These are phyloP conservation scores for Eclectus roratus DNA, from an alignment of 2,113 vertebrate genomes.

Conservation along the genomic window DNA sequence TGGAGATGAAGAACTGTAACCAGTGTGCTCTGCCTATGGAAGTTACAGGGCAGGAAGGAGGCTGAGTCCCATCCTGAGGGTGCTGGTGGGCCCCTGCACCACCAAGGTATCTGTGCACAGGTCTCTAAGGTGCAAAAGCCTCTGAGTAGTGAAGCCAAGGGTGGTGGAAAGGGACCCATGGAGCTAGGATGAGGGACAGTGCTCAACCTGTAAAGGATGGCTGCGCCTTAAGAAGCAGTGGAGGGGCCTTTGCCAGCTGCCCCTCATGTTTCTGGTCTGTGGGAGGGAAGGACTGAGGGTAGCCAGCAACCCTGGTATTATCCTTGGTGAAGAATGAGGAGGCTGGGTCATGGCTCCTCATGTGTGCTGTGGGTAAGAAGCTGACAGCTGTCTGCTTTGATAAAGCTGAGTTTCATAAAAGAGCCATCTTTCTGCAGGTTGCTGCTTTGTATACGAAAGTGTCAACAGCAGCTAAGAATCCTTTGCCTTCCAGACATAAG, in stretches of 20 bases:
- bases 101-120: background rate
- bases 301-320: background rate
- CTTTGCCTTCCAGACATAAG: constrained; percentile 37
- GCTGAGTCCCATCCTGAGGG: background rate
- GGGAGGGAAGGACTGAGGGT: background rate
- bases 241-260: background rate
- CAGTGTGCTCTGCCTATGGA: background rate
- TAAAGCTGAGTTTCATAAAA: constrained; percentile 47
- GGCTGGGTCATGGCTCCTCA: background rate
- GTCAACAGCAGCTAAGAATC: constrained; percentile 8
- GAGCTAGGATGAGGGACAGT: background rate
- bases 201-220: background rate
- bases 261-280: background rate
- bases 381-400: constrained; percentile 65
- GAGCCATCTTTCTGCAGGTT: constrained; percentile 35
- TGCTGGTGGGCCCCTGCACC: background rate
- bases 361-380: background rate
- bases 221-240: background rate
- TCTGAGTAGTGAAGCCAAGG: background rate
- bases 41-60: background rate
- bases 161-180: background rate
- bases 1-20: background rate
- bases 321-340: background rate
- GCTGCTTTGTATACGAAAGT: background rate
- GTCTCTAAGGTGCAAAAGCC: background rate